A percentile compares a stretch with the other conserved stretches of the same genome.
Conservation (phyloP, 2,113 vertebrate genomes). For the Emberiza fucata region DNA sequence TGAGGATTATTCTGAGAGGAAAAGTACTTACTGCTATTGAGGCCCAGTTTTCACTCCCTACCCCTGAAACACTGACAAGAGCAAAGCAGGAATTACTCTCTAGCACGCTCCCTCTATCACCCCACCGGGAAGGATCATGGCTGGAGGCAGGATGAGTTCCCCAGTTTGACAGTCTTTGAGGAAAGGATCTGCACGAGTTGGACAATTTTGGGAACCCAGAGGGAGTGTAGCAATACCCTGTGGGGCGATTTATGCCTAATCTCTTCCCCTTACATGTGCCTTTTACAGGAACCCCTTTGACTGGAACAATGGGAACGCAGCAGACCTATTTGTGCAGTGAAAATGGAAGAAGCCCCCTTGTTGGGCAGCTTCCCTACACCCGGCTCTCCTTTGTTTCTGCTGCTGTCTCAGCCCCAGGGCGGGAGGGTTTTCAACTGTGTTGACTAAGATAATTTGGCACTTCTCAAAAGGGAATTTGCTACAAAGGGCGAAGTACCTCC, state of each 20-base stretch:
- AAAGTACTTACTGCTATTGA: background rate
- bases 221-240: background rate
- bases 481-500: constrained; percentile 55
- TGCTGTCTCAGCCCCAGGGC: constrained; percentile 33
- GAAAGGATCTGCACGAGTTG: background rate
- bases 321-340: constrained; percentile 42
- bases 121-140: background rate
- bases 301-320: background rate
- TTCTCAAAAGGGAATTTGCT: constrained; percentile 62
- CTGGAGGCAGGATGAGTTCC: background rate
- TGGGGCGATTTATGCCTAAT: background rate
- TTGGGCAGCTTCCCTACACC: constrained; percentile 26
- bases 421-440: constrained; percentile 47
- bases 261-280: constrained; percentile 31
- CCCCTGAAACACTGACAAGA: background rate
- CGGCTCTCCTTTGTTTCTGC: constrained; percentile 38
- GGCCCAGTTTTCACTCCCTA: background rate
- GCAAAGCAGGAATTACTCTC: background rate
- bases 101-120: background rate
- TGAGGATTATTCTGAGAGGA: background rate
- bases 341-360: constrained; percentile 42
- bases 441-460: constrained; percentile 68
- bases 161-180: background rate
- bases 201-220: background rate
- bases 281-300: constrained; percentile 51